Evolutionary conservation across 2,113 vertebrate genomes (phyloP).

Genomic region (Gavia stellata): DNA sequence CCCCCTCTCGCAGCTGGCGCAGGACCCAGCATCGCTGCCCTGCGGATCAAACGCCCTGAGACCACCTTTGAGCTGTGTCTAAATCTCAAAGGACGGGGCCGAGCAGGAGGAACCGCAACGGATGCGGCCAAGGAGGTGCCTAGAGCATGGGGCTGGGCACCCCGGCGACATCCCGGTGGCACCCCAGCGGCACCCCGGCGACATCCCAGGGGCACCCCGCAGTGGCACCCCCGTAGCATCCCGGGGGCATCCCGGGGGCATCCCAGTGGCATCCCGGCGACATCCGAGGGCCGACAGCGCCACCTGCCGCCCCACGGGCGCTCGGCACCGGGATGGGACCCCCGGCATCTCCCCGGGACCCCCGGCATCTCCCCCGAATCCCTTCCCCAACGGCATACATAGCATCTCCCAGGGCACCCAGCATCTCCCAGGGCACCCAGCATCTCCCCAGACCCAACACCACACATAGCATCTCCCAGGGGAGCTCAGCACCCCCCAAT

Average conservation of each 20-base stretch:
- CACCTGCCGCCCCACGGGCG: neutral
- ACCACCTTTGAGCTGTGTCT: neutral
- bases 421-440: neutral
- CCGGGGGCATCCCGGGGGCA: neutral
- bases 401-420: neutral
- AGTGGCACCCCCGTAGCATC: neutral
- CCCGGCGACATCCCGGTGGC: neutral
- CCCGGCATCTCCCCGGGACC: neutral
- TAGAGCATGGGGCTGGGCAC: fast-evolving
- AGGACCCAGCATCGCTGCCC: too few species aligned
- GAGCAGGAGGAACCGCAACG: neutral
- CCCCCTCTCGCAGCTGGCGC: fast-evolving
- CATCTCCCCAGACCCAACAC: neutral
- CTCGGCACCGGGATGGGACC: neutral
- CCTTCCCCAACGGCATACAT: neutral
- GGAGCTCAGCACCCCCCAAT: neutral
- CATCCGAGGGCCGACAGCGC: neutral
- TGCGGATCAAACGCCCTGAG: fast-evolving
- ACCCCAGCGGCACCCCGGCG: fast-evolving
- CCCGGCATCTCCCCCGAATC: fast-evolving
- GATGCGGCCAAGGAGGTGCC: neutral
- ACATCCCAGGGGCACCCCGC: neutral
- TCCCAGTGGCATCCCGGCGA: neutral
- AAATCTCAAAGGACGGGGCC: neutral
- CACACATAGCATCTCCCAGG: neutral